Evolutionary conservation across 1,140 invertebrate species (phyloP), one percentile per base, ranked within the genome.

Genomic region (Bombus difficillimus): DNA sequence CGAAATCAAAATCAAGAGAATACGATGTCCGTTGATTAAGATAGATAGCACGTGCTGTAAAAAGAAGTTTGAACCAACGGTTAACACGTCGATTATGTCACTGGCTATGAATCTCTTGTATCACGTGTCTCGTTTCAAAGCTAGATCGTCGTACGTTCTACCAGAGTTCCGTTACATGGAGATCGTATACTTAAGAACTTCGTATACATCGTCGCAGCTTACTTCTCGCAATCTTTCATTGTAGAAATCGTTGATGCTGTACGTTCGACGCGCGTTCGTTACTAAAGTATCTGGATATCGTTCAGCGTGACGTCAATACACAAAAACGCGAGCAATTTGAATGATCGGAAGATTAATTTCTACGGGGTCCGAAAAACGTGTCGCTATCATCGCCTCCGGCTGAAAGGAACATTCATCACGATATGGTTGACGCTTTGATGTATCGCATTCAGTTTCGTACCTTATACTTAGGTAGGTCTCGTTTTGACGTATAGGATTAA

Each of bases 251-350:
- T 53, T 8, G 47, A 0, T 22, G 47, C 5, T 8, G 15, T 18
- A 22, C 47, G 47, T 53, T 53, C 5, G 18, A 53, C 47, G 47
- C 18, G 18, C 18, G 32, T 62, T 37, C 28, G 68, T 18, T 59
- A 3, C 18, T 8, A 32, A 59, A 25, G 57, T 57, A 76, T 88
- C 76, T 47, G 47, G 39, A 68, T 34, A 32, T 76, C 76, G 85
- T 53, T 8, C 47, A 53, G 47, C 18, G 18, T 53, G 47, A 53
- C 47, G 47, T 89, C 87, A 69, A 59, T 22, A 15, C 12, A n/a
- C 72, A 82, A 89, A 89, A 89, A 89, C 81, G 86, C 86, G 88
- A 85, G 82, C 68, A 89, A 69, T 75, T 69, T 25, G 8, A 69
- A 68, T 0, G 34, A 69, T 57, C 47, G 83, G 68, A 66, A 86